These are phyloP conservation scores for Noturus placidus DNA, from an alignment of 2,113 vertebrate species.

Conservation along the genomic window DNA sequence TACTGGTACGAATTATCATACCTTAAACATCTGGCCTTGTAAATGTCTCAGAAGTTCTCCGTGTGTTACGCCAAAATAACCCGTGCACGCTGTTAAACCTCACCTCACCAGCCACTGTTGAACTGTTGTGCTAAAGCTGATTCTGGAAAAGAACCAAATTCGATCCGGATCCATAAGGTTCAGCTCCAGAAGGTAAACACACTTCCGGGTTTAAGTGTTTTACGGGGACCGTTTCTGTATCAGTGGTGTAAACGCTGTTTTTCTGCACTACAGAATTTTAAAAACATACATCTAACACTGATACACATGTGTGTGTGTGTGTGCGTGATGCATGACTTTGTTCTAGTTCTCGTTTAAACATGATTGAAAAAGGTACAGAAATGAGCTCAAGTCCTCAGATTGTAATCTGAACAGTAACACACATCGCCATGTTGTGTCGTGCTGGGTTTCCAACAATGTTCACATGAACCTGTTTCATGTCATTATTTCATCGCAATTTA, in stretches of 20 bases:
- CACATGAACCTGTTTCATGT: not conserved
- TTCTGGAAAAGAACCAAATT: not conserved
- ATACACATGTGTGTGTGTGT: not conserved
- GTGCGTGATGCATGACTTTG: not conserved
- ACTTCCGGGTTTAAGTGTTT: not conserved
- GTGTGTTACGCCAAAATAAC: not conserved
- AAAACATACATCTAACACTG: not conserved
- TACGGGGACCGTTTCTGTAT: not conserved
- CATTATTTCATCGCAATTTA: not conserved
- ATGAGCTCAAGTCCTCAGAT: not conserved
- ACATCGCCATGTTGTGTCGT: too few species aligned
- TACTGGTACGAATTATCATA: not conserved
- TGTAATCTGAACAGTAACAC: not conserved
- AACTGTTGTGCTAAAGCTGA: too few species aligned
- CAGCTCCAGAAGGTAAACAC: not conserved
- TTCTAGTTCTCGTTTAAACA: not conserved
- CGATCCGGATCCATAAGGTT: not conserved
- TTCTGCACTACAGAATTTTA: not conserved
- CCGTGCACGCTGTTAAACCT: not conserved
- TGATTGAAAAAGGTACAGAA: not conserved
- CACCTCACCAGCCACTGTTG: not conserved
- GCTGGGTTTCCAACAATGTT: not conserved
- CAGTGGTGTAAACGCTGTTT: not conserved
- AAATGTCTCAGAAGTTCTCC: not conserved
- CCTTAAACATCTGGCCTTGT: not conserved